Evolutionary conservation across 2,797 vertebrate species (phyloP).

Genomic region (Spinus olivaceus): DNA sequence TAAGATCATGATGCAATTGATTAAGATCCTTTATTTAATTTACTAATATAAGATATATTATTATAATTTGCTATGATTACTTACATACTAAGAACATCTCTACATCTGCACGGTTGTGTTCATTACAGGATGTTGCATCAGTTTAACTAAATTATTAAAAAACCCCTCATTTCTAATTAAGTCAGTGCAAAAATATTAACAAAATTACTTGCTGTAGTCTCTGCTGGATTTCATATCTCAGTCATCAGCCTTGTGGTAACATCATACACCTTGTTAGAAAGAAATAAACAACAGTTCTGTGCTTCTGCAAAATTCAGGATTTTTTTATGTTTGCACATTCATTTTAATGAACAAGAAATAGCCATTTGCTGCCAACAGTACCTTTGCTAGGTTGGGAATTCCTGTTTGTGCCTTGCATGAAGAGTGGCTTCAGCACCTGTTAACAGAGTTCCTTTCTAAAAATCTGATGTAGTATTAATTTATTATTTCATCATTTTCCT

Average conservation of each 20-base stretch:
- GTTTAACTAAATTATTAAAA: conserved; percentile 17
- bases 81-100: background rate
- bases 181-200: background rate
- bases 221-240: background rate
- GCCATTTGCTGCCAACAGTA: background rate
- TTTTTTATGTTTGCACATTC: background rate
- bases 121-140: conserved; percentile 36
- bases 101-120: background rate
- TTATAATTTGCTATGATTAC: background rate
- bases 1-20: conserved; percentile 1
- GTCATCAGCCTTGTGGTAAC: background rate
- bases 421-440: background rate
- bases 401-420: background rate
- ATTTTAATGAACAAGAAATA: background rate
- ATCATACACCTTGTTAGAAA: background rate
- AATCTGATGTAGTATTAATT: background rate
- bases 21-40: conserved; percentile 5
- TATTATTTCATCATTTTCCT: background rate
- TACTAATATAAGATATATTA: background rate
- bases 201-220: background rate
- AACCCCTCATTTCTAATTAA: background rate
- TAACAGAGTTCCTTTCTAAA: background rate
- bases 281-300: background rate
- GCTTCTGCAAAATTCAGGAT: background rate
- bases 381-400: background rate